Evolutionary conservation across 2,113 vertebrate species (phyloP), one percentile per base, ranked within the genome.

Genomic region (Ochotona curzoniae): DNA sequence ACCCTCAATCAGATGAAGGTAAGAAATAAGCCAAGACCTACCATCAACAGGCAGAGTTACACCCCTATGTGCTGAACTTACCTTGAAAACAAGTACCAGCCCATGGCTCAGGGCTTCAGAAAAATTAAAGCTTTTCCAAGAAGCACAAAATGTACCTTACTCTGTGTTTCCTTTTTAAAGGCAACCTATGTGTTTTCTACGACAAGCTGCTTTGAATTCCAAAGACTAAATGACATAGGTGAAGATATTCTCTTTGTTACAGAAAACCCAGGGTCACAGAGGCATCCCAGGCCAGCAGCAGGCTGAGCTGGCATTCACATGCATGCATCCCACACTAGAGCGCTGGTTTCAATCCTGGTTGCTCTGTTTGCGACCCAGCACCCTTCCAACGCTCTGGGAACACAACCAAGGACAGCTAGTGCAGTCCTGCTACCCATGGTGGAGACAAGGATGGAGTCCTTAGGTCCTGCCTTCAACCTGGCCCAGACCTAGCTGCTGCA

Each of bases 131-230:
- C 26, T n/a, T 9, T 26, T 71, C 60, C 23, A n/a, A 49, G 38
- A 5, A 57, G 20, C n/a, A 25, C 35, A 85, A n/a, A 44, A n/a
- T 12, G 49, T 69, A 47, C 66, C 44, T 26, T 49, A 74, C 14
- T 23, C 3, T 14, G 2, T 32, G 8, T 76, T 82, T 30, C 15
- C 5, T 90, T 83, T 51, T 60, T 47, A 26, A 26, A 26, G 21
- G 49, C 92, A 83, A 74, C 21, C 61, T 90, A 0, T 61, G n/a
- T 60, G 28, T 66, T 76, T 91, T 89, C 54, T 57, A 9, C 32
- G 90, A 82, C 21, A 91, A 95, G 57, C 76, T 25, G 69, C 49
- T 76, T 94, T 51, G 10, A 25, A 82, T 91, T 87, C 78, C 83
- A 61, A 92, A 89, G 84, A 70, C 60, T 79, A 95, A 60, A 85